Base-by-base conservation (phyloP, 2,888 invertebrate species). In the Clepsis dumicolana region DNA sequence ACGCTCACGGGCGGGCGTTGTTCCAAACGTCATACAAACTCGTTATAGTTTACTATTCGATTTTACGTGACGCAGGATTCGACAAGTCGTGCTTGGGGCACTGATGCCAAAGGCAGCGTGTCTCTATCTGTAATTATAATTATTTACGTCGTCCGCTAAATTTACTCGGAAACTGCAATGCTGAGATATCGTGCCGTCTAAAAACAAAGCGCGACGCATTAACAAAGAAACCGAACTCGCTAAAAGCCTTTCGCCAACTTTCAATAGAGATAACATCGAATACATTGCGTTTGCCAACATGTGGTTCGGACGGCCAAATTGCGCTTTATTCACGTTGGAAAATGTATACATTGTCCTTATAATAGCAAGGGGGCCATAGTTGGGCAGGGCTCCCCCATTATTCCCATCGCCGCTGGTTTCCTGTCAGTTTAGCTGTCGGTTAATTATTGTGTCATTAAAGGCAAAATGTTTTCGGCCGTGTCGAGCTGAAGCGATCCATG, bases 311-410 rank as follows among this genome's bases (percentile, higher is more conserved):
- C 35, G 61, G 35, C 32, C 21, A 66, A 56, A 62, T 62, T 48
- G 54, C 54, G 44, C 35, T 32, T 27, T 52, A 25, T 38, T 16
- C 24, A 12, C 24, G 48, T 66, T 48, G 16, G 54, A 38, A 61
- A 67, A 52, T 29, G 56, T 61, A 52, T 44, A 1, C 61, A 35
- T 56, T 67, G 63, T 57, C 27, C 24, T 48, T 61, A 35, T n/a
- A 38, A 56, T 35, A 27, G 61, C 66, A 14, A 66, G 56, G 52
- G 80, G 86, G 82, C 81, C 82, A 56, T 21, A 82, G 68, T 24
- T 50, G 67, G 79, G 78, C 75, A 77, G 73, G 78, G 80, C 79
- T 75, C 76, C 65, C 77, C 77, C 77, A 77, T 80, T 81, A 79
- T 78, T 74, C 53, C 59, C 76, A 73, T 29, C 32, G 41, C 41